These are phyloP conservation scores for Parazoanthus atlanticus DNA, from an alignment of 92 coral and sea anemone species.

Conservation along the genomic window DNA sequence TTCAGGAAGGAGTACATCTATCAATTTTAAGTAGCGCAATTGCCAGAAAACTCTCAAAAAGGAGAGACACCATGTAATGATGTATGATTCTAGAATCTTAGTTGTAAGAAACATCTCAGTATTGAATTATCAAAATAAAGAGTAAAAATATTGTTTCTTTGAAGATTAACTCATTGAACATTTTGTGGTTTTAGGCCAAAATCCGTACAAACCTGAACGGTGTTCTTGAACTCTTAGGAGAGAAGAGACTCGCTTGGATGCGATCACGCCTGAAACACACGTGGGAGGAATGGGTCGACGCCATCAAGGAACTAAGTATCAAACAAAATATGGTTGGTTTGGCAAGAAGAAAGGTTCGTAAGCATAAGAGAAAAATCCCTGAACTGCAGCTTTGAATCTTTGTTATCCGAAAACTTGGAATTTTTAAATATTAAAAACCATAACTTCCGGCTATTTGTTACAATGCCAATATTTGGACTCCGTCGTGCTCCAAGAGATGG, in stretches of 20 bases:
- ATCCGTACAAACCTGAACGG: conserved; percentile 63
- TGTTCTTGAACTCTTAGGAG: conserved; percentile 54
- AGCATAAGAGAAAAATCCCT: neutral
- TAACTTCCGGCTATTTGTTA: neutral
- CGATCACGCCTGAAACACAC: conserved; percentile 59
- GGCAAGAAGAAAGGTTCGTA: conserved; percentile 55
- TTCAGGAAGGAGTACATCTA: too few relatives aligned
- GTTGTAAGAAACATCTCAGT: too few relatives aligned
- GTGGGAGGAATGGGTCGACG: conserved; percentile 72
- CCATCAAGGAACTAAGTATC: conserved; percentile 53
- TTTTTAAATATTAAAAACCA: too few relatives aligned
- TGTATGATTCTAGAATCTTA: too few relatives aligned
- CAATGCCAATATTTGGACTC: neutral
- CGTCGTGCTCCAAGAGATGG: too few relatives aligned
- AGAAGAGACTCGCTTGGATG: conserved; percentile 62
- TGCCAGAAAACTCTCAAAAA: too few relatives aligned
- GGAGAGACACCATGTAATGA: too few relatives aligned
- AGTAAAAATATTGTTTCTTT: neutral
- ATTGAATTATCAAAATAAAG: neutral
- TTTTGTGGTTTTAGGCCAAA: conserved; percentile 49
- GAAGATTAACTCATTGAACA: too few relatives aligned
- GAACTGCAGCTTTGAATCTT: neutral
- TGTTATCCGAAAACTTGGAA: neutral
- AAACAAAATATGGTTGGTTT: conserved; percentile 43
- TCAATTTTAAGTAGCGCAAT: too few relatives aligned